phyloP scores from a whole-genome alignment of 2,113 vertebrate genomes.

The Paratilapia polleni region DNA sequence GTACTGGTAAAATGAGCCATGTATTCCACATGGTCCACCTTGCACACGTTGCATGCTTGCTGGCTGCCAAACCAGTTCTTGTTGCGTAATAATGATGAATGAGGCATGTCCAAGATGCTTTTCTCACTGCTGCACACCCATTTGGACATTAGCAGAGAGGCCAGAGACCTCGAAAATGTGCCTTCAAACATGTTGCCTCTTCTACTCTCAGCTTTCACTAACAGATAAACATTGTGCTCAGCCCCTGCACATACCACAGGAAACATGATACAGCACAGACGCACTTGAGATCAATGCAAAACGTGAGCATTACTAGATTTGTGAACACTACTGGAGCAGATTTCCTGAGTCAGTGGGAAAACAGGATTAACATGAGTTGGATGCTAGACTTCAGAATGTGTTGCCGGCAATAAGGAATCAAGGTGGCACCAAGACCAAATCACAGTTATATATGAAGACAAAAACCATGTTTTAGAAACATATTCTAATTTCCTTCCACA shows the following conservation, averaged over 20 bases:
- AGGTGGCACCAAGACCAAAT: background rate
- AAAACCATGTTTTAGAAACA: background rate
- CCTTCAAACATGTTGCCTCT: background rate
- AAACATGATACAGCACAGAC: slow-evolving; percentile 39
- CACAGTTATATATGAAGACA: background rate
- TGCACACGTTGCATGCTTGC: slow-evolving; percentile 42
- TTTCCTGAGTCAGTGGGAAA: slow-evolving; percentile 8
- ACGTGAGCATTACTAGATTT: slow-evolving; percentile 5
- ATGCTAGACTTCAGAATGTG: background rate
- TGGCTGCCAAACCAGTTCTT: slow-evolving; percentile 73
- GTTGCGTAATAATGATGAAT: slow-evolving; percentile 50
- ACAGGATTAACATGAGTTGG: background rate
- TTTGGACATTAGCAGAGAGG: background rate
- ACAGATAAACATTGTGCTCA: slow-evolving; percentile 21
- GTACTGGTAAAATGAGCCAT: slow-evolving; percentile 6
- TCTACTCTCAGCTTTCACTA: slow-evolving; percentile 27
- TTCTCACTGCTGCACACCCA: slow-evolving; percentile 18
- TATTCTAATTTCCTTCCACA: background rate
- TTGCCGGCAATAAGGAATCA: background rate
- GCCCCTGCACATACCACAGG: slow-evolving; percentile 40
- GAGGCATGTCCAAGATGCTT: slow-evolving; percentile 40
- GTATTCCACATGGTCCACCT: slow-evolving; percentile 61
- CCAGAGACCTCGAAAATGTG: slow-evolving; percentile 10
- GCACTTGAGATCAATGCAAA: slow-evolving; percentile 21
- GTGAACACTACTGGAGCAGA: background rate